A percentile compares a stretch with the other conserved stretches of the same genome.
These are phyloP conservation scores for Neopipo cinnamomea DNA, from an alignment of 2,113 vertebrate genomes.

Conservation along the genomic window DNA sequence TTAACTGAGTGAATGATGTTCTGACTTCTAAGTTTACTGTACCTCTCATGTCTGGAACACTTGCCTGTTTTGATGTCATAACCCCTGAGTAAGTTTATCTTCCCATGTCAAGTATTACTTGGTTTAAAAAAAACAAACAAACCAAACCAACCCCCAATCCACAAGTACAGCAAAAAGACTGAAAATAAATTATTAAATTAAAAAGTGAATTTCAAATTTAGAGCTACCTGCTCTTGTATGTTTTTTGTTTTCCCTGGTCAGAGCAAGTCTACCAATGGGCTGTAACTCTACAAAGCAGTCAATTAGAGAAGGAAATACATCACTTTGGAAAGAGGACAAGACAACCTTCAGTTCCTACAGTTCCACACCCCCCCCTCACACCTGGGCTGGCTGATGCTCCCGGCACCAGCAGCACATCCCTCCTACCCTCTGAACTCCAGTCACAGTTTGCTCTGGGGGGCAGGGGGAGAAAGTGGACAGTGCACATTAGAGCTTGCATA, in stretches of 20 bases:
- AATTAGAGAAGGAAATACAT: background rate
- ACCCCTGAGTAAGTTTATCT: background rate
- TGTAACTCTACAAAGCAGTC: background rate
- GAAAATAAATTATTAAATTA: background rate
- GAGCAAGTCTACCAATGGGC: background rate
- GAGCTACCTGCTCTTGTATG: background rate
- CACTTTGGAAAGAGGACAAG: background rate
- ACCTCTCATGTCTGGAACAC: background rate
- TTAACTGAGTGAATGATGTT: background rate
- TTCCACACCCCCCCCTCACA: background rate
- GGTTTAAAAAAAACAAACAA: background rate
- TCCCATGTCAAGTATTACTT: background rate
- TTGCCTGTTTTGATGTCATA: background rate
- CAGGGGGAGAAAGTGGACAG: background rate
- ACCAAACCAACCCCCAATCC: background rate
- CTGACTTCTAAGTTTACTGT: background rate
- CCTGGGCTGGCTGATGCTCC: background rate
- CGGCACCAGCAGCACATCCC: background rate
- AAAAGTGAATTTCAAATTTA: background rate
- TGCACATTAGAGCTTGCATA: background rate
- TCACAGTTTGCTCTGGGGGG: background rate
- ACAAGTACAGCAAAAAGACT: background rate
- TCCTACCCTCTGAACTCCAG: background rate
- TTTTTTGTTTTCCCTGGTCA: background rate
- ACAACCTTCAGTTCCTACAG: background rate